These are phyloP conservation scores for Piscicola geometra DNA, from an alignment of 2,888 invertebrate genomes.

Conservation along the genomic window DNA sequence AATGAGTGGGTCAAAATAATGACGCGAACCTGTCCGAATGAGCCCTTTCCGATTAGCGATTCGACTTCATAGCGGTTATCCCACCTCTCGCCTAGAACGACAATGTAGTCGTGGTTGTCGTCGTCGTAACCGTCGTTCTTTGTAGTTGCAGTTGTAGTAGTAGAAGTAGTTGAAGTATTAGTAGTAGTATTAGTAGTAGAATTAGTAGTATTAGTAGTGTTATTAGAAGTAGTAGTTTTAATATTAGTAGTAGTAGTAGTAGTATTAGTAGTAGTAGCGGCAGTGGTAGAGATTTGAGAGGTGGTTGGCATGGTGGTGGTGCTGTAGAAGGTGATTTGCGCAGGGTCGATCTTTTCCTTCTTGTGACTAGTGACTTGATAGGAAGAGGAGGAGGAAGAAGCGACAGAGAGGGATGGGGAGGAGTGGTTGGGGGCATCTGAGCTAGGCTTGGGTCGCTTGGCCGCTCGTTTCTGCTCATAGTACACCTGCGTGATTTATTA, in stretches of 20 bases:
- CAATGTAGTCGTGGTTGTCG: conserved; percentile 99
- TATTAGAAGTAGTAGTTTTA: conserved; percentile 47
- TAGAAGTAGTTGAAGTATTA: neutral
- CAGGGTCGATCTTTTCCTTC: conserved; percentile 22
- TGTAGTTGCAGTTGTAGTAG: conserved; percentile 50
- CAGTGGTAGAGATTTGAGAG: conserved; percentile 50
- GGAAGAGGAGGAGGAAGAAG: neutral
- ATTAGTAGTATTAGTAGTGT: conserved; percentile 47
- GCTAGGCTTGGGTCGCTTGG: conserved; percentile 30
- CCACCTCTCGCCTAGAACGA: conserved; percentile 97
- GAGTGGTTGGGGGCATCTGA: neutral
- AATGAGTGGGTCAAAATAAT: too few species aligned
- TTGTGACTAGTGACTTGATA: conserved; percentile 11
- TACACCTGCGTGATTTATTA: conserved; percentile 10
- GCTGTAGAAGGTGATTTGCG: too few species aligned
- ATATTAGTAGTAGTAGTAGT: neutral
- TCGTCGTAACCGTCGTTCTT: conserved; percentile 68
- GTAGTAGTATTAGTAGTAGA: neutral
- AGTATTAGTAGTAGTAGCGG: conserved; percentile 1
- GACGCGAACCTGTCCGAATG: conserved; percentile 70
- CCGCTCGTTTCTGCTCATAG: conserved; percentile 27
- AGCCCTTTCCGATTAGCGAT: conserved; percentile 91
- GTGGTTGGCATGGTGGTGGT: neutral
- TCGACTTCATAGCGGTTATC: conserved; percentile 98
- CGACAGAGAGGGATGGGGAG: neutral